These are phyloP conservation scores for Barbus barbus DNA, from an alignment of 2,113 vertebrate genomes.

Conservation along the genomic window DNA sequence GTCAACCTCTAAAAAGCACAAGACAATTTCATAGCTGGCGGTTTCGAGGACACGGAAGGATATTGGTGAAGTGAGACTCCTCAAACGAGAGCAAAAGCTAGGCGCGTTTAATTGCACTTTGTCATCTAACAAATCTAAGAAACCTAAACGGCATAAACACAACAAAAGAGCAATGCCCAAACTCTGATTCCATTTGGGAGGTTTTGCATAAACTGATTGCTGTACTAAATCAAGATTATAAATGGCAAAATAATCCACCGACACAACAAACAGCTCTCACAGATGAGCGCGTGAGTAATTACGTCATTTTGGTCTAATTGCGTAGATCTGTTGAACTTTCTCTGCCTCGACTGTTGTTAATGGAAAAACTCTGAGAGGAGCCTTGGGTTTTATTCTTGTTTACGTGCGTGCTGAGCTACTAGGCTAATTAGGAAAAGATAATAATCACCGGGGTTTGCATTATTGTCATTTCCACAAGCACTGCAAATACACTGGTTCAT, in stretches of 20 bases:
- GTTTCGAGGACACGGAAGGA: neutral
- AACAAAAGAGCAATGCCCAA: neutral
- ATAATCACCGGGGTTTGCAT: neutral
- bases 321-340: neutral
- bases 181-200: neutral
- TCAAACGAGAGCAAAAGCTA: neutral
- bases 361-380: constrained; percentile 8
- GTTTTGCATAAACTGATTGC: constrained; percentile 8
- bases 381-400: neutral
- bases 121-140: neutral
- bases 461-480: constrained; percentile 5
- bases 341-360: neutral
- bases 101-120: neutral
- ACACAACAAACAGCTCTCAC: constrained; percentile 6
- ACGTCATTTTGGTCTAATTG: neutral
- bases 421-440: constrained; percentile 11
- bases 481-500: neutral
- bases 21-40: neutral
- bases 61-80: neutral
- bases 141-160: neutral
- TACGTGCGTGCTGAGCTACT: neutral
- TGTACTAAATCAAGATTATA: neutral
- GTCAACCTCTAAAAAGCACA: neutral
- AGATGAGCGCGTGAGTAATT: neutral
- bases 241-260: neutral